Percentiles rank a stretch among this genome's conserved stretches.
phyloP scores from a whole-genome alignment of 2,888 invertebrate genomes.

The Dicyrtomina minuta region DNA sequence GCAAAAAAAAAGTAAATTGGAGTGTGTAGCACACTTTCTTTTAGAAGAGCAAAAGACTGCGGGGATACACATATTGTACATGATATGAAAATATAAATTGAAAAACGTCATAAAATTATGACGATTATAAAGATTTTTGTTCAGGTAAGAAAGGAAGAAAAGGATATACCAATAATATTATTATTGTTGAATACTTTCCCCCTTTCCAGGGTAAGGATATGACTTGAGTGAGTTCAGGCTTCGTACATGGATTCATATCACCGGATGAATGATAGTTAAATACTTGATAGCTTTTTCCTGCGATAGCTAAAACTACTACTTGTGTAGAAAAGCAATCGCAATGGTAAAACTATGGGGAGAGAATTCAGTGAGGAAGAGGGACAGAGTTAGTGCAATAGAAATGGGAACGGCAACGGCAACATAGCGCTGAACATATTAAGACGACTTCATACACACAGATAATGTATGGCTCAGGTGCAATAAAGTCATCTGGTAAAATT shows the following conservation, averaged over 20 bases:
- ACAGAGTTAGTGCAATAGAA: neutral
- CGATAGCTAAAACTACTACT: no score
- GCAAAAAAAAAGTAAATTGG: neutral
- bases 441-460: slow-evolving; percentile 15
- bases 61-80: no score
- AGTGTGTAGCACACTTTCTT: slow-evolving; percentile 20
- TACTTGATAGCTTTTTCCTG: no score
- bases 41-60: neutral
- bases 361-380: slow-evolving; percentile 1
- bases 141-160: neutral
- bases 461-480: slow-evolving; percentile 35
- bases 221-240: no score
- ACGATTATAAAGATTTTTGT: slow-evolving; percentile 16
- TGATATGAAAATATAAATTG: neutral
- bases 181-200: no score
- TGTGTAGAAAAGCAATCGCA: no score
- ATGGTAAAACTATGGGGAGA: no score
- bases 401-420: neutral
- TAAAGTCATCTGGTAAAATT: slow-evolving; percentile 39
- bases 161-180: no score
- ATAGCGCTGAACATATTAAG: slow-evolving; percentile 4
- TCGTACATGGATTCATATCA: no score
- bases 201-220: no score
- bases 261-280: no score
- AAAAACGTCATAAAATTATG: slow-evolving; percentile 25